Conservation (phyloP, 2,797 vertebrate genomes). For the Xyrichtys novacula region DNA sequence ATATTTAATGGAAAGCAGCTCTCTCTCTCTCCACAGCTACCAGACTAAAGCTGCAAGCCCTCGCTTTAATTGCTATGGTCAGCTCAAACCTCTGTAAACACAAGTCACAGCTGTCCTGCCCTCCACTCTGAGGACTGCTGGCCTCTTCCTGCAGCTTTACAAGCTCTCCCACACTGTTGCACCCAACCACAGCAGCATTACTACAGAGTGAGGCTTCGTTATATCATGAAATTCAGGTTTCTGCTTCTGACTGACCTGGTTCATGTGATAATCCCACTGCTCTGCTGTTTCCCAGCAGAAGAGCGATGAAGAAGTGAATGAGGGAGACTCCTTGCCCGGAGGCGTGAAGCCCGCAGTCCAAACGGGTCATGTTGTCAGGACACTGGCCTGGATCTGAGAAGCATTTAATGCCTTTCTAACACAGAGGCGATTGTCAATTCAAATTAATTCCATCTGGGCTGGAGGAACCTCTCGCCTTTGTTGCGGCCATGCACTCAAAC, state of each 20-base stretch:
- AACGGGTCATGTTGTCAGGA: conserved; percentile 79
- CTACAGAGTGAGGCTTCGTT: conserved; percentile 1
- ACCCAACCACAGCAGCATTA: conserved; percentile 16
- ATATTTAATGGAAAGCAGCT: conserved; percentile 31
- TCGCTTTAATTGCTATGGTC: conserved; percentile 27
- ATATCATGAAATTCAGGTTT: not conserved
- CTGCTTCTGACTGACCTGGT: conserved; percentile 70
- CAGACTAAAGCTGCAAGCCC: conserved; percentile 13
- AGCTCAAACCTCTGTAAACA: conserved; percentile 34
- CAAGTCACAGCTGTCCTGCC: conserved; percentile 49
- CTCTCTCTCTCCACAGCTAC: conserved; percentile 4
- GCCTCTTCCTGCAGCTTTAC: conserved; percentile 4
- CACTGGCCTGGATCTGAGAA: conserved; percentile 15
- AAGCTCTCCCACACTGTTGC: conserved; percentile 26
- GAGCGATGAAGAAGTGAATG: conserved; percentile 63
- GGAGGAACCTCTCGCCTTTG: conserved; percentile 29
- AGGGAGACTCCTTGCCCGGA: conserved; percentile 60
- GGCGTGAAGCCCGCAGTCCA: conserved; percentile 56
- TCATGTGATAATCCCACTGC: conserved; percentile 51
- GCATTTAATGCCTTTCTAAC: conserved; percentile 46
- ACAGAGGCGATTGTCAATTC: conserved; percentile 54
- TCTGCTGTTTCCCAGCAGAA: conserved; percentile 68
- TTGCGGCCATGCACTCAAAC: conserved; percentile 35
- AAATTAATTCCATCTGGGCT: conserved; percentile 43
- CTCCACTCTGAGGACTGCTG: conserved; percentile 17